Conservation (phyloP, 2,797 vertebrate species). For the Propithecus perrieri region DNA sequence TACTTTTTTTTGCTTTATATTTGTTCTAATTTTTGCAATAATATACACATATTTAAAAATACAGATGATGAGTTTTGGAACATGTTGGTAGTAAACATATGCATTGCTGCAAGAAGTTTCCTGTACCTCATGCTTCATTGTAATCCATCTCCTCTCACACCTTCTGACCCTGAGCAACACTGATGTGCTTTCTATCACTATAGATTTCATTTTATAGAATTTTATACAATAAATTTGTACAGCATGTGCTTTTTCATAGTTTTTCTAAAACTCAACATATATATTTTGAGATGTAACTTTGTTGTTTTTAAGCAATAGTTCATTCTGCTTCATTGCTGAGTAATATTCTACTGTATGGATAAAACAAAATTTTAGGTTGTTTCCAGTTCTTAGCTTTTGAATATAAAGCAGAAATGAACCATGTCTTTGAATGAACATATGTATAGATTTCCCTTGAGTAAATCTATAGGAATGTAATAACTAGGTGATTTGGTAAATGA, state of each 20-base stretch:
- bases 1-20: background rate
- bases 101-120: background rate
- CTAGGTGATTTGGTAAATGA: background rate
- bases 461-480: background rate
- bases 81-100: background rate
- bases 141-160: too few relatives aligned
- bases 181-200: background rate
- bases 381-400: background rate
- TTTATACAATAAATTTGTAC: background rate
- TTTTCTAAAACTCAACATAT: background rate
- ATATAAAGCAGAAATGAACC: background rate
- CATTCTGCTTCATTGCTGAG: background rate
- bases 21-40: background rate
- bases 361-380: background rate
- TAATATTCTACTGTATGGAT: background rate
- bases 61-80: background rate
- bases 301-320: background rate
- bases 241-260: background rate
- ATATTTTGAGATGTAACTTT: background rate
- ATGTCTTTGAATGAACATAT: background rate
- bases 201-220: background rate
- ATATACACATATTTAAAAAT: background rate
- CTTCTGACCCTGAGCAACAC: background rate
- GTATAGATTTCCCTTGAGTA: background rate
- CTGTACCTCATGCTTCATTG: background rate